A percentile compares a stretch with the other conserved stretches of the same genome.
These are phyloP conservation scores for Harpagus bidentatus DNA, from an alignment of 2,113 vertebrate species.

Conservation along the genomic window DNA sequence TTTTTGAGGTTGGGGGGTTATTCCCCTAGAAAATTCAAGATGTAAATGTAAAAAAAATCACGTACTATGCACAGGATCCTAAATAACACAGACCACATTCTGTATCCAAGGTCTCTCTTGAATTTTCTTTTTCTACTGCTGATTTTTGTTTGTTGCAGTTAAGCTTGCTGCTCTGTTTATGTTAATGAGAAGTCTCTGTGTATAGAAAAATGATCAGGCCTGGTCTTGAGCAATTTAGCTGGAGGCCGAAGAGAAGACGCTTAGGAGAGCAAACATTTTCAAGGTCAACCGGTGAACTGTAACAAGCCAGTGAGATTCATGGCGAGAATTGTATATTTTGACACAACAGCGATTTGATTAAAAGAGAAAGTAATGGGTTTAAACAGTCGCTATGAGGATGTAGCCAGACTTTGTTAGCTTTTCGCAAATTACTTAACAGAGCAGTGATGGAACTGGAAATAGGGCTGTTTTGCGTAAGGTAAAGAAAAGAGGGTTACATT, in stretches of 20 bases:
- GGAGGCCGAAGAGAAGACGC: slow-evolving; percentile 81
- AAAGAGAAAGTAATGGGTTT: slow-evolving; percentile 99
- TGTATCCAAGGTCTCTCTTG: background rate
- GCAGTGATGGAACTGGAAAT: too few relatives aligned
- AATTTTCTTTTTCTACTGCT: slow-evolving; percentile 16
- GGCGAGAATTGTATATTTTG: slow-evolving; percentile 93
- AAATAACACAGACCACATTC: background rate
- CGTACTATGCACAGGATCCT: background rate
- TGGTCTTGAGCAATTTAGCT: slow-evolving; percentile 80
- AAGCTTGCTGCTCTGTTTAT: slow-evolving; percentile 73
- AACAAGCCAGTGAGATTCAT: slow-evolving; percentile 90
- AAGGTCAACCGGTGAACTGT: slow-evolving; percentile 96
- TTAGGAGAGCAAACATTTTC: slow-evolving; percentile 97
- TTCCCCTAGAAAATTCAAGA: slow-evolving; percentile 9
- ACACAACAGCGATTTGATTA: slow-evolving; percentile 95
- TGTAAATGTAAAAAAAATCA: background rate
- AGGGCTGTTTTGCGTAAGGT: too few relatives aligned
- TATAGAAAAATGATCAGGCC: slow-evolving; percentile 82
- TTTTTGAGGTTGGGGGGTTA: background rate
- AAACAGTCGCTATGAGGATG: slow-evolving; percentile 92
- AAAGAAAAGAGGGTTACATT: too few relatives aligned
- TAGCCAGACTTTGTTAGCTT: slow-evolving; percentile 90
- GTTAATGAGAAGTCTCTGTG: slow-evolving; percentile 78
- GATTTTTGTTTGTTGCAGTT: slow-evolving; percentile 50
- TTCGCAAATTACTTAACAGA: slow-evolving; percentile 68